Evolutionary conservation across 1,140 invertebrate genomes (phyloP), one percentile per base, ranked within the genome.

Genomic region (Camponotus floridanus): DNA sequence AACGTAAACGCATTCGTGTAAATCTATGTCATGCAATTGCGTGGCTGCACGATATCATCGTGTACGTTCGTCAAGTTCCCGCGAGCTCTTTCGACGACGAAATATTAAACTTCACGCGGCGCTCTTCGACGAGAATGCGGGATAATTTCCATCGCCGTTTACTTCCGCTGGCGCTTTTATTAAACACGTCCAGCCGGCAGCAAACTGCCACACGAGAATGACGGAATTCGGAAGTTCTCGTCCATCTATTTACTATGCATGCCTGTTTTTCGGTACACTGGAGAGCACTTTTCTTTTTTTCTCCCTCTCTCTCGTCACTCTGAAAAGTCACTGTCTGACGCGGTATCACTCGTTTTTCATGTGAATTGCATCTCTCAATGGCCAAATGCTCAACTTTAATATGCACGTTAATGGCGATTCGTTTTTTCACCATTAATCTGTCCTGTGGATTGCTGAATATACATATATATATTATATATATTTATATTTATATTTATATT

Each of bases 21-120:
- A 89, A 91, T 88, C 76, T 78, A 31, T 87, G 36, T 45, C 64
- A 45, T 76, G 86, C 91, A 90, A 92, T 91, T 91, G 83, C 81
- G 76, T 70, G 21, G 71, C 76, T 65, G 76, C 78, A 18, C 33
- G 80, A 70, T 36, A 51, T 85, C 59, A 79, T 86, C 85, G 31
- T 51, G 15, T 45, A 59, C 36, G 26, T 76, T 51, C 26, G 26
- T 26, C 86, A 88, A 86, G 70, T 73, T 84, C 71, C 45, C 8
- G 13, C 48, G 26, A 15, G 39, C 26, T 45, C 45, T 71, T 26
- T 13, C 48, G 33, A 26, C 57, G 64, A 78, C 70, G 65, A 87
- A 91, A 91, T 90, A 89, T 91, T 86, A 91, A 91, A 84, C 59
- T 65, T 86, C 79, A 55, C 74, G 83, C 73, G 13, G 33, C 11